Evolutionary conservation across 1,140 invertebrate genomes (phyloP), one percentile per base, ranked within the genome.

Genomic region (Apis dorsata): DNA sequence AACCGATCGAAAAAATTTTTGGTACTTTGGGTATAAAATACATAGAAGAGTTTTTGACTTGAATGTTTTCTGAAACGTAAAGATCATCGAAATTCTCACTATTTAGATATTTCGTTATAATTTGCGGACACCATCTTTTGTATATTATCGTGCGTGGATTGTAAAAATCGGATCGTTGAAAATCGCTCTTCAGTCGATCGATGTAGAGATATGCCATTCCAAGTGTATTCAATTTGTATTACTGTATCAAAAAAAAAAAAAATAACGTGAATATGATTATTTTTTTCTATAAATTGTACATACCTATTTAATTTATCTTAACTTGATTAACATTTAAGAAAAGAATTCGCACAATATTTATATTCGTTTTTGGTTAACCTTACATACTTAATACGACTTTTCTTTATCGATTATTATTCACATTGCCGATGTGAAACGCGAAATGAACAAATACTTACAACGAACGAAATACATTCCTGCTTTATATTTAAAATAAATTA

Each of bases 1-100:
- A 77, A 12, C 89, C 89, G 5, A 90, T 88, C 1, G 86, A 82
- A 21, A 68, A 85, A 19, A 90, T 77, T n/a, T 53, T 87, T 9
- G 89, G 88, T 1, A n/a, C n/a, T 34, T 79, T 81, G 0, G 85
- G 71, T 1, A 53, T 53, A 19, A 83, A 74, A 51, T 62, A 79
- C 63, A 11, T 51, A 1, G 59, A 63, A 5, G 62, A 5, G 2
- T 13, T 86, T 24, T 34, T 65, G 1, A 19, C 53, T 34, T 15
- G 57, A 34, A 19, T 10, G 21, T 44, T 60, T 21, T 69, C 49
- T 28, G 11, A 0, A 3, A 2, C 9, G 8, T 12, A 17, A 13
- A 44, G 49, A 24, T 69, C 15, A 0, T 81, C 59, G n/a, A 15
- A 55, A 5, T 1, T 44, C 5, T 51, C n/a, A 21, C 13, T 60